Evolutionary conservation across 1,140 invertebrate species (phyloP), one percentile per base, ranked within the genome.

Genomic region (Goniozus legneri): DNA sequence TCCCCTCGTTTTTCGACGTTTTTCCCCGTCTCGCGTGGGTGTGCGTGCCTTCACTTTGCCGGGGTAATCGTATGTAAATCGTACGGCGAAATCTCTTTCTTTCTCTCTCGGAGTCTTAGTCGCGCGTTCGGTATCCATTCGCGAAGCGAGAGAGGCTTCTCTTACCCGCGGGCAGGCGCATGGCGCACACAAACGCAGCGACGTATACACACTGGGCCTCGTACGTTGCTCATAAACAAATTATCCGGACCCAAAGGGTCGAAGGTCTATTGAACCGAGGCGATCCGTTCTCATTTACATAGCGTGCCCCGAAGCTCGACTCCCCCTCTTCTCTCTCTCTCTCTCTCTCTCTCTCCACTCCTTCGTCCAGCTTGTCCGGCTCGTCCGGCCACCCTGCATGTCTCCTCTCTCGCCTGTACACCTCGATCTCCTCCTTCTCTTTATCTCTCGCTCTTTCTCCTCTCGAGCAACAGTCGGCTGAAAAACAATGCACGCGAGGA

Each of bases 241-340:
- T 76, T 76, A 76, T 75, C 69, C 66, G 65, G 66, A 76, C 64
- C 64, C 67, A 73, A n/a, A 67, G 65, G 72, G 73, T 76, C 71
- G 73, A 73, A 75, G 71, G 72, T 75, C 72, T 72, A 75, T 75
- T 74, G 73, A 74, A 75, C 71, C 68, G 71, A 72, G 63, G 60
- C 64, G 64, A 71, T 69, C 65, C 65, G 58, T 64, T 65, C 68
- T 75, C 69, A 73, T 73, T 75, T 73, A 67, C 71, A 73, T 75
- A 75, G 65, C 67, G 62, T 64, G 62, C 58, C 66, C 61, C 39
- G 58, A 54, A 69, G 70, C 65, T 73, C 66, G 54, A 52, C 52
- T 54, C 52, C 47, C 52, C 49, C 53, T 24, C 45, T 44, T 41
- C n/a, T n/a, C n/a, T n/a, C n/a, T n/a, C n/a, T n/a, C n/a, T n/a